phyloP scores from a whole-genome alignment of 1,140 invertebrate species.

The Tyrophagus putrescentiae region DNA sequence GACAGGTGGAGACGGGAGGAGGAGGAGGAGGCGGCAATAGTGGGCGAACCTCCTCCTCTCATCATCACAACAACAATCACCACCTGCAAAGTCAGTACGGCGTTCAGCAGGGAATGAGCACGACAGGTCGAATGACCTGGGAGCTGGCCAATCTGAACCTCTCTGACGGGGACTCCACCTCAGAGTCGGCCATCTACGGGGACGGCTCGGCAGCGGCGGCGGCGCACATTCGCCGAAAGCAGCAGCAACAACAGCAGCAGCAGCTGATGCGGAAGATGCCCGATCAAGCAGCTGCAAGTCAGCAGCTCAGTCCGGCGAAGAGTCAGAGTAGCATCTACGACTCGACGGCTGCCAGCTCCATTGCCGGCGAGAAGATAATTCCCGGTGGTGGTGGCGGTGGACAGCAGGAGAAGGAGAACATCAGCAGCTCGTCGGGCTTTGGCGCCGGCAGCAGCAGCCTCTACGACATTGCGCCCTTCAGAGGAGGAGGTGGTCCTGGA shows the following conservation, averaged over 20 bases:
- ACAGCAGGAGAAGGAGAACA: constrained; percentile 3
- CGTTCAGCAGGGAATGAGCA: too few species aligned
- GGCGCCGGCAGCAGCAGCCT: constrained; percentile 10
- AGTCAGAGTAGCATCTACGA: constrained; percentile 11
- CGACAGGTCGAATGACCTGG: constrained; percentile 38
- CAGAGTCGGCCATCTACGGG: constrained; percentile 45
- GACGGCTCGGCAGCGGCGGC: constrained; percentile 32
- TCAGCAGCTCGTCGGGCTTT: constrained; percentile 4
- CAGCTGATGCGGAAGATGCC: constrained; percentile 3
- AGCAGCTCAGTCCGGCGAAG: constrained; percentile 2
- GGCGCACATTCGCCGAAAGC: constrained; percentile 36
- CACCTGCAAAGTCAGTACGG: too few species aligned
- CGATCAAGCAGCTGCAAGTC: not conserved
- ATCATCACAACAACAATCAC: not conserved
- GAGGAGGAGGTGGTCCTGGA: not conserved
- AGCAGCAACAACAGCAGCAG: constrained; percentile 21
- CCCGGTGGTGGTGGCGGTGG: not conserved
- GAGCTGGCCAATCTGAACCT: constrained; percentile 58
- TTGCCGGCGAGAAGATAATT: not conserved
- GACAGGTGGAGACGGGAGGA: not conserved
- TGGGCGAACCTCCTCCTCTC: not conserved
- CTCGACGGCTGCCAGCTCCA: not conserved
- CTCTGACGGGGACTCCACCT: constrained; percentile 69
- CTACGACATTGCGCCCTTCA: constrained; percentile 10
- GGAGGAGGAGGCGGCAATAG: not conserved